Percentiles rank a stretch among this genome's conserved stretches.
These are phyloP conservation scores for Episyrphus balteatus DNA, from an alignment of 1,140 invertebrate species.

Conservation along the genomic window DNA sequence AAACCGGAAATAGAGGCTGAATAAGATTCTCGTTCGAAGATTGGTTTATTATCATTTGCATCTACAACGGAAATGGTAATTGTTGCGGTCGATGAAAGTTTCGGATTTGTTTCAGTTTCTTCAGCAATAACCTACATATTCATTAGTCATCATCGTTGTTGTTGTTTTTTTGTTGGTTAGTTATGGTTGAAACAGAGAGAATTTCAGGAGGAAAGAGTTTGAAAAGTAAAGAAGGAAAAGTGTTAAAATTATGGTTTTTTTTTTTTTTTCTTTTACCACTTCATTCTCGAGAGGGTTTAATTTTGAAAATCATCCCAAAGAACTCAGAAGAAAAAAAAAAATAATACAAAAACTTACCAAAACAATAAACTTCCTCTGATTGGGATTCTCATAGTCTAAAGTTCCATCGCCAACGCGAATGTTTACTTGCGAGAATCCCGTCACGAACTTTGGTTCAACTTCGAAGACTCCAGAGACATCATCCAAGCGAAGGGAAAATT, in stretches of 20 bases:
- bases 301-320: background rate
- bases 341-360: constrained; percentile 47
- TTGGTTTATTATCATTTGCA: constrained; percentile 83
- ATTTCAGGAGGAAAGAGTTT: too few species aligned
- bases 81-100: constrained; percentile 73
- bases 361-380: constrained; percentile 82
- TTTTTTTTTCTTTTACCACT: background rate
- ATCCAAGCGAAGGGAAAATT: constrained; percentile 61
- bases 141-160: background rate
- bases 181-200: background rate
- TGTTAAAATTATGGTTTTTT: background rate
- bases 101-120: constrained; percentile 63
- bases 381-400: constrained; percentile 83
- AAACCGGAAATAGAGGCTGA: constrained; percentile 47
- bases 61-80: constrained; percentile 73
- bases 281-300: background rate
- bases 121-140: constrained; percentile 69
- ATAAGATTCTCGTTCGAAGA: constrained; percentile 64
- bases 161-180: background rate
- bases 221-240: background rate
- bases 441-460: constrained; percentile 67
- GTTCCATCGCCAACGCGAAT: constrained; percentile 68
- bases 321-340: background rate
- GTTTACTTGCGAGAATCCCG: constrained; percentile 67
- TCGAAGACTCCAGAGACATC: constrained; percentile 73